These are phyloP conservation scores for Tromatobia lineatoria DNA, from an alignment of 2,888 invertebrate genomes.

Conservation along the genomic window DNA sequence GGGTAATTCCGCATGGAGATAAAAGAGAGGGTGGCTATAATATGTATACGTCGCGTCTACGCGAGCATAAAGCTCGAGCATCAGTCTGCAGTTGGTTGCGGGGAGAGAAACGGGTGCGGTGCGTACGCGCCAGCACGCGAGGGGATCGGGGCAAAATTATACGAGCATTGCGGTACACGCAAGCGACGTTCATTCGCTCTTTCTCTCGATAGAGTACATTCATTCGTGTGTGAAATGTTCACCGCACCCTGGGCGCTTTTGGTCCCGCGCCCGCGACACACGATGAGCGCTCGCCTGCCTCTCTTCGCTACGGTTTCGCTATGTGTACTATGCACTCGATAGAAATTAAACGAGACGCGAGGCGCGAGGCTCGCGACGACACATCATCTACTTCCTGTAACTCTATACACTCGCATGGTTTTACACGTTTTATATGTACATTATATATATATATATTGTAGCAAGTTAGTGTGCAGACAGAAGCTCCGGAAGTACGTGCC, in stretches of 20 bases:
- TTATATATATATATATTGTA: not conserved
- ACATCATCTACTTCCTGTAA: constrained; percentile 53
- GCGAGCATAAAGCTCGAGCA: not conserved
- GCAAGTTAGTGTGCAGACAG: not conserved
- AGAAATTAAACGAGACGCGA: constrained; percentile 45
- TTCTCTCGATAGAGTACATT: constrained; percentile 17
- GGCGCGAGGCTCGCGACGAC: constrained; percentile 42
- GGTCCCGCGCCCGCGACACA: not conserved
- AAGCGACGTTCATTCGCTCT: constrained; percentile 22
- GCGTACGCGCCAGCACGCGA: constrained; percentile 25
- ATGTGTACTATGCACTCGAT: constrained; percentile 17
- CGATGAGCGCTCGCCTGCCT: not conserved
- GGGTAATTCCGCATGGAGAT: not conserved
- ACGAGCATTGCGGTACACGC: constrained; percentile 39
- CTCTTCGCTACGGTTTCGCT: not conserved
- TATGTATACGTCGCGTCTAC: constrained; percentile 6
- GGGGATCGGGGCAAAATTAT: constrained; percentile 29
- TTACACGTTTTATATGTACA: not conserved
- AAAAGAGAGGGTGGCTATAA: not conserved
- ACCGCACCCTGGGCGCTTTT: constrained; percentile 58
- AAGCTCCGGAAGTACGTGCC: constrained; percentile 50
- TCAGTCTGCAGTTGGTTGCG: not conserved
- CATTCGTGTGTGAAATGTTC: constrained; percentile 49
- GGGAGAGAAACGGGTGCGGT: constrained; percentile 44
- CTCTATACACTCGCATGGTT: constrained; percentile 26